These are phyloP conservation scores for Brachylomia viminalis DNA, from an alignment of 2,888 invertebrate species.

Conservation along the genomic window DNA sequence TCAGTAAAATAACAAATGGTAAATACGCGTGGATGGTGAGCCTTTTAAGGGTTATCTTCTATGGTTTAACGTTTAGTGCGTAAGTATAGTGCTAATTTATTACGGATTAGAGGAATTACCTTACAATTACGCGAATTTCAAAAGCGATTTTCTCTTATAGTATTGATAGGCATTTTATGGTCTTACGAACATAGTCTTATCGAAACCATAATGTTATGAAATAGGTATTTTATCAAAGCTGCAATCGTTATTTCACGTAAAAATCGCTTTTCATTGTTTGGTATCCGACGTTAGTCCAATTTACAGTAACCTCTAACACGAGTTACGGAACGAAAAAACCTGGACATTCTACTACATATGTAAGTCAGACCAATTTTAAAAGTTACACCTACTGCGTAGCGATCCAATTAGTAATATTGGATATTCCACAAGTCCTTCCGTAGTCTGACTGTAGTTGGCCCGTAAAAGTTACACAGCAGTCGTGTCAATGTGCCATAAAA, in stretches of 20 bases:
- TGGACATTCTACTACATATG: background rate
- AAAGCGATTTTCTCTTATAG: no score
- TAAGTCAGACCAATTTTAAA: background rate
- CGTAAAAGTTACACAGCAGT: background rate
- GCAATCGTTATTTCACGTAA: background rate
- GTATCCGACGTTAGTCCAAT: background rate
- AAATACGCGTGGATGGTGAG: background rate
- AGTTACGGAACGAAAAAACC: background rate
- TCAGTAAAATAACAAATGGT: background rate
- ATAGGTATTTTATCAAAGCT: no score
- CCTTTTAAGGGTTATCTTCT: background rate
- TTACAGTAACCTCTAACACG: background rate
- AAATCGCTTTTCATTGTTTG: background rate
- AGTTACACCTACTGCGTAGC: background rate
- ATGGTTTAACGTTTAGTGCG: background rate
- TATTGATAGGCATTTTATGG: no score
- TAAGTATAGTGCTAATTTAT: background rate
- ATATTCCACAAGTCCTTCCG: conserved; percentile 2
- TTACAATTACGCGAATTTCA: no score
- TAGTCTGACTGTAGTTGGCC: background rate
- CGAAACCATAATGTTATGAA: no score
- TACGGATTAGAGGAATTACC: background rate
- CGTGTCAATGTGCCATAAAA: conserved; percentile 16
- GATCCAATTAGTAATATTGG: conserved; percentile 21
- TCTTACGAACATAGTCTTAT: no score